A percentile compares a stretch with the other conserved stretches of the same genome.
These are phyloP conservation scores for Sebastes iracundus DNA, from an alignment of 2,797 vertebrate genomes.

Conservation along the genomic window DNA sequence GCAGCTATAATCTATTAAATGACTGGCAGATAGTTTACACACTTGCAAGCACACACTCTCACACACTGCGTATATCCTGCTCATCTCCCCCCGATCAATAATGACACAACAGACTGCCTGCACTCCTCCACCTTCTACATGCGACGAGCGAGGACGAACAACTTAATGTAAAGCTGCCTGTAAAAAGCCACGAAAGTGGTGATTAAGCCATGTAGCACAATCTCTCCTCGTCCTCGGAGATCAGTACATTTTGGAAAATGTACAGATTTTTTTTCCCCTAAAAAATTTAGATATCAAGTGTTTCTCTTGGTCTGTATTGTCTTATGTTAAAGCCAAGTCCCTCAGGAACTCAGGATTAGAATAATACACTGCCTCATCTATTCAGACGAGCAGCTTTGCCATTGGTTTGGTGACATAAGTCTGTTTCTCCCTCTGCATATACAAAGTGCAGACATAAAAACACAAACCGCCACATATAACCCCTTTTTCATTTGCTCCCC, in stretches of 20 bases:
- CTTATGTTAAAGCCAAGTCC: conserved; percentile 16
- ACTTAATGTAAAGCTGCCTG: conserved; percentile 6
- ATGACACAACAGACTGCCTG: conserved; percentile 29
- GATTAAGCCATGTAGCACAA: not conserved
- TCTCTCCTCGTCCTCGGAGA: not conserved
- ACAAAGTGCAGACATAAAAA: not conserved
- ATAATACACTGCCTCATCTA: conserved; percentile 9
- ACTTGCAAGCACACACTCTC: conserved; percentile 8
- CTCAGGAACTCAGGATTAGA: conserved; percentile 35
- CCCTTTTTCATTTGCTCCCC: not conserved
- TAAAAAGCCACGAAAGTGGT: conserved; percentile 1
- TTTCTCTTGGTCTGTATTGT: conserved; percentile 11
- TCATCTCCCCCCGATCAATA: conserved; percentile 57
- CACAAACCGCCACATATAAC: not conserved
- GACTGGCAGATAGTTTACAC: conserved; percentile 36
- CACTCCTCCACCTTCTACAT: conserved; percentile 11
- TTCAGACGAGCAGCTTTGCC: conserved; percentile 12
- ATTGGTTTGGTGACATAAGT: conserved; percentile 37
- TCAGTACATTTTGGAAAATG: not conserved
- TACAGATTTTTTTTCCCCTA: no score
- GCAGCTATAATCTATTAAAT: conserved; percentile 45
- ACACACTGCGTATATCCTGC: conserved; percentile 16
- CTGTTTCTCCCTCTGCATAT: not conserved
- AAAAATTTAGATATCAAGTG: not conserved
- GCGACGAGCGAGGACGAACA: conserved; percentile 24